Evolutionary conservation across 1,140 invertebrate species (phyloP).

Genomic region (Papilio helenus): DNA sequence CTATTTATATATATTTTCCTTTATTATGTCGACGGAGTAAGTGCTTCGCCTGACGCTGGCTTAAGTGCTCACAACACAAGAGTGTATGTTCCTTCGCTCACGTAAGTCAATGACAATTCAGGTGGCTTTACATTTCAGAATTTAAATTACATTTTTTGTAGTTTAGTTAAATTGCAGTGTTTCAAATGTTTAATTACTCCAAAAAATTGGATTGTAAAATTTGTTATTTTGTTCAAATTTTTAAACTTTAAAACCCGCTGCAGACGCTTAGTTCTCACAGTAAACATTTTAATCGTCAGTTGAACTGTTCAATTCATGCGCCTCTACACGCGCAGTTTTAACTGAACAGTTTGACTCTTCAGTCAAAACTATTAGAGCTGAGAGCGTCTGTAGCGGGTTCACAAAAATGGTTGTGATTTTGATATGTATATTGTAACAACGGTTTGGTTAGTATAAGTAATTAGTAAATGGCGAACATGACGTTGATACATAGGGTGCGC

Average conservation of each 20-base stretch:
- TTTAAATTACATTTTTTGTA: neutral
- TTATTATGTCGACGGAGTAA: conserved; percentile 39
- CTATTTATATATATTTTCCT: conserved; percentile 45
- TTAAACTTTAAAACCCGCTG: neutral
- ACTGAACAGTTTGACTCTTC: too few species aligned
- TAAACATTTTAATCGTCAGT: too few species aligned
- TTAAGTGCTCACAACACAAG: conserved; percentile 30
- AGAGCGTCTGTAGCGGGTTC: too few species aligned
- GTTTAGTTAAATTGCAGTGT: neutral
- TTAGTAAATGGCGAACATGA: neutral
- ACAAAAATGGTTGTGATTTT: too few species aligned
- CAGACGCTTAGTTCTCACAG: too few species aligned
- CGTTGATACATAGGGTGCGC: neutral
- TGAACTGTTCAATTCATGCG: too few species aligned
- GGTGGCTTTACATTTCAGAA: neutral
- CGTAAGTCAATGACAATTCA: neutral
- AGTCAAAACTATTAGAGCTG: too few species aligned
- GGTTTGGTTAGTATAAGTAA: neutral
- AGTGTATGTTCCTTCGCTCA: neutral
- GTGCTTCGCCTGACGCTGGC: conserved; percentile 29
- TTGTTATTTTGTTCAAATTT: neutral
- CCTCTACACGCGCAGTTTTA: too few species aligned
- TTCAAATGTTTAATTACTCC: neutral
- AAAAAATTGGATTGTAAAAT: too few species aligned
- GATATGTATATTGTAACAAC: neutral